Evolutionary conservation across 2,888 invertebrate species (phyloP), one percentile per base, ranked within the genome.

Genomic region (Brachypterus glaber): DNA sequence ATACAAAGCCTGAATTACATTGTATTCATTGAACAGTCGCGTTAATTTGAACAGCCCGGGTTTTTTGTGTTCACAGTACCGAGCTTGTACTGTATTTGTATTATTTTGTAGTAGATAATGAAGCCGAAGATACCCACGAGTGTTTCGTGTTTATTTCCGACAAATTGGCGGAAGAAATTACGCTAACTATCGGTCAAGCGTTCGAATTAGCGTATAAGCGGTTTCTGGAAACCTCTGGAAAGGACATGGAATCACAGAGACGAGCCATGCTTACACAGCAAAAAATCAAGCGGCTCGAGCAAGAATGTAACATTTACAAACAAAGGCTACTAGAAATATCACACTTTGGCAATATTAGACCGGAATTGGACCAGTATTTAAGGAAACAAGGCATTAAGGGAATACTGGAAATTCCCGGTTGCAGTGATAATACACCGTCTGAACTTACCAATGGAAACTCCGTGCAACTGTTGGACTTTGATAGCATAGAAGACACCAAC

Each of bases 121-220:
- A 74, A 44, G 59, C 58, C 14, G 76, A 77, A 34, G 89, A 91
- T 54, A 79, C 77, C 47, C 96, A 97, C 64, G 86, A 86, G 56
- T 97, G 97, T 62, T 97, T 93, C 67, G 96, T 97, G 12, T 97
- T 97, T 61, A 86, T 93, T 44, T 93, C 93, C 45, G 96, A 96
- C 53, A 96, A 96, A 70, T 69, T 96, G 59, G 95, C 96, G 1
- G 95, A 96, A 55, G 95, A 97, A 62, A 96, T 97, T 45, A 97
- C 96, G 27, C 69, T 97, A 45, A 97, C 96, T 8, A 95, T 97
- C 52, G 97, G 97, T 7, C 96, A 97, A 67, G 96, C 97, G 0
- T 97, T 97, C 65, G 96, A 97, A 70, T 72, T 97, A 59, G 97
- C 96, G 17, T 97, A 96, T 71, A 86, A 82, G 74, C 77, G 89